Base-by-base conservation (phyloP, 1,140 invertebrate species). In the Tetranychus cinnabarinus region DNA sequence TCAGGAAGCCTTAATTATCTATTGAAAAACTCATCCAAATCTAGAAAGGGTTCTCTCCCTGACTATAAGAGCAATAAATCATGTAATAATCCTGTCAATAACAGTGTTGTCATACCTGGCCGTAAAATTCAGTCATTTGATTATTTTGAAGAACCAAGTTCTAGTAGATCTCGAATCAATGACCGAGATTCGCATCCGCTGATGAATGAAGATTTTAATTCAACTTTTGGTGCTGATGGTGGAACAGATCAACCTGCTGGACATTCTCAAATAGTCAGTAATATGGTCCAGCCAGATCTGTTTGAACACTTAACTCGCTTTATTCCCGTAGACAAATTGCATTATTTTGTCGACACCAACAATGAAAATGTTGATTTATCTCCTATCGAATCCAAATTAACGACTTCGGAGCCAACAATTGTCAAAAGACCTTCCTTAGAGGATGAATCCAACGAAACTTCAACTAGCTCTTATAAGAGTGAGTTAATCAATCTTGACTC, bases 101-200 rank as follows among this genome's bases (percentile, higher is more conserved):
- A 34, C 46, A 36, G 39, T 37, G 46, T 23, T 56, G 12, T 0
- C 59, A 34, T 15, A 23, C 3, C 15, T 13, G 7, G n/a, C 13
- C 60, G 52, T 54, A 62, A 56, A 34, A 33, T 59, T 15, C 39
- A 57, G 1, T 54, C 61, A 36, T n/a, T 61, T 15, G 61, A 61
- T 46, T 56, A 39, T 61, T 15, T 62, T 12, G 39, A 33, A 8
- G 59, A 54, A 15, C 48, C 15, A 52, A 52, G 48, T 33, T 52
- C 48, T 6, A 8, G 6, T 8, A 52, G 6, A 52, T n/a, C 15
- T 52, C 15, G 15, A 8, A 6, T 8, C 15, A 33, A 52, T 23
- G 48, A 6, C 15, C 5, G 48, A 52, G 48, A 33, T 52, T 52
- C 15, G 15, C 5, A 6, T n/a, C 48, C 48, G 1, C 15, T 52